Conservation (phyloP, 2,888 invertebrate species). For the Dastarcus helophoroides region DNA sequence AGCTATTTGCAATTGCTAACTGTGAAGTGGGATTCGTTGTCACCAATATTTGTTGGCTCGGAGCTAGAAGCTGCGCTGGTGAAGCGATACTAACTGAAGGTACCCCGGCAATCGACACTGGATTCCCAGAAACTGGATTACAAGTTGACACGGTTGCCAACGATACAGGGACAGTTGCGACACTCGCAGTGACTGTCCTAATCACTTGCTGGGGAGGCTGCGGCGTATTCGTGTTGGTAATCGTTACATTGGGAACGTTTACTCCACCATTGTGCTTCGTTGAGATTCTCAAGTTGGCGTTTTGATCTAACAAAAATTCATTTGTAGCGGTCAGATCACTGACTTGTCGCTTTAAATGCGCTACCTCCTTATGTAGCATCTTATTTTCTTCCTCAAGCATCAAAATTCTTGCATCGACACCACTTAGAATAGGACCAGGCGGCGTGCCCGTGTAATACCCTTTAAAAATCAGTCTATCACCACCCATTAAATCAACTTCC, state of each 20-base stretch:
- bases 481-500: no score
- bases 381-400: conserved; percentile 57
- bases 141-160: conserved; percentile 47
- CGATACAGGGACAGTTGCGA: conserved; percentile 49
- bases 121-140: conserved; percentile 34
- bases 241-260: conserved; percentile 48
- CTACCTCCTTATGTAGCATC: conserved; percentile 53
- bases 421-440: conserved; percentile 29
- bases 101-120: conserved; percentile 44
- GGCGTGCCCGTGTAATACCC: conserved; percentile 35
- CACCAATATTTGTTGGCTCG: conserved; percentile 37
- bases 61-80: conserved; percentile 39
- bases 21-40: conserved; percentile 35
- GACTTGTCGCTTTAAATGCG: conserved; percentile 58
- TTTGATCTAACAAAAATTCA: conserved; percentile 67
- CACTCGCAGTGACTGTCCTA: conserved; percentile 47
- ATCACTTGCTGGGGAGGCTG: conserved; percentile 35
- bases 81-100: conserved; percentile 50
- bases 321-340: conserved; percentile 63
- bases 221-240: conserved; percentile 41
- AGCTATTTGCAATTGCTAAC: conserved; percentile 32
- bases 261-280: conserved; percentile 45
- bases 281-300: conserved; percentile 56
- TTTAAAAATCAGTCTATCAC: conserved; percentile 23
- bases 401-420: conserved; percentile 34